These are phyloP conservation scores for Raja brachyura DNA, from an alignment of 2,113 vertebrate species.

Conservation along the genomic window DNA sequence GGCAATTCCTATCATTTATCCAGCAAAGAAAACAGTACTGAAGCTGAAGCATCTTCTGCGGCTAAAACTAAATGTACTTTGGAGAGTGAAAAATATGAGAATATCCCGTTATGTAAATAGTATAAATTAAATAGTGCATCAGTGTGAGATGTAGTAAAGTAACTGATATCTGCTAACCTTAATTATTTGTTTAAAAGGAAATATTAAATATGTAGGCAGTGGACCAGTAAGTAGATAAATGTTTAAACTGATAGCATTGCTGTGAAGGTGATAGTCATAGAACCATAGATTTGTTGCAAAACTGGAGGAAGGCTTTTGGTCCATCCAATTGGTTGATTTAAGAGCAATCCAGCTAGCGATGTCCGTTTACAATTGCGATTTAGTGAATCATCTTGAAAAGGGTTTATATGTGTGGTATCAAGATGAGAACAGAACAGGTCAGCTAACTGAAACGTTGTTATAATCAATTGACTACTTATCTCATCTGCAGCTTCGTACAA, in stretches of 20 bases:
- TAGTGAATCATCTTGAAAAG: too few relatives aligned
- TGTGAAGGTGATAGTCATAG: not conserved
- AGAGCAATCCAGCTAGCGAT: too few relatives aligned
- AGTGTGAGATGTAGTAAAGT: not conserved
- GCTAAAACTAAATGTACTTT: not conserved
- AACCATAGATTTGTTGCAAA: not conserved
- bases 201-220: too few relatives aligned
- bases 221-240: too few relatives aligned
- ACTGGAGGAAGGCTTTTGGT: not conserved
- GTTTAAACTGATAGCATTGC: not conserved
- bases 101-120: not conserved
- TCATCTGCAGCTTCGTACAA: not conserved
- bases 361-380: too few relatives aligned
- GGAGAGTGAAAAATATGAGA: not conserved
- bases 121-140: not conserved
- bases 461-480: not conserved
- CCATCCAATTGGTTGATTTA: too few relatives aligned
- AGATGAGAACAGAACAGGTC: not conserved
- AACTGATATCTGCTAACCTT: not conserved
- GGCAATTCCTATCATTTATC: not conserved
- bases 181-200: not conserved
- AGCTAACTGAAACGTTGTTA: not conserved
- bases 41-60: not conserved
- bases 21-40: not conserved
- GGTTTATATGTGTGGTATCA: too few relatives aligned